Percentiles rank a stretch among this genome's conserved stretches.
phyloP scores from a whole-genome alignment of 2,113 vertebrate genomes.

The Macheiramphus alcinus region DNA sequence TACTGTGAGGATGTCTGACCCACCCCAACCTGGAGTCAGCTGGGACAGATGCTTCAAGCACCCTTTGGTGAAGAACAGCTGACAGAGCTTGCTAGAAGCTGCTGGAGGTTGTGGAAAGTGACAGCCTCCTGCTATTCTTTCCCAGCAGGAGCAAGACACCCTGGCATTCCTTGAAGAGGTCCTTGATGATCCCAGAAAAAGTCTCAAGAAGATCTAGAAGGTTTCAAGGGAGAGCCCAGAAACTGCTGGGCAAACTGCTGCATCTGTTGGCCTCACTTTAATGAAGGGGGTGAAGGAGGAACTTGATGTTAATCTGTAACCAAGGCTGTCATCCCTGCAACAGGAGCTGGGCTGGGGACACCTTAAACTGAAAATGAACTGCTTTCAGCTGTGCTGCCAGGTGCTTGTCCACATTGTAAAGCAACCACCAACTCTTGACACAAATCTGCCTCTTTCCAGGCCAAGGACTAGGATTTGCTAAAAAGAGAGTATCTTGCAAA shows the following conservation, averaged over 20 bases:
- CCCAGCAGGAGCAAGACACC: neutral
- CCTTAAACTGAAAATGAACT: neutral
- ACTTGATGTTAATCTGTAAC: neutral
- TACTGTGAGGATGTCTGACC: neutral
- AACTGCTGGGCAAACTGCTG: neutral
- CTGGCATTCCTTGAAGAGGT: neutral
- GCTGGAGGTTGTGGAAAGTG: neutral
- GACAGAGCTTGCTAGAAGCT: neutral
- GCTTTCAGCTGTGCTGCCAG: neutral
- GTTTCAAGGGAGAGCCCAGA: neutral
- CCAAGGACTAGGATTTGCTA: neutral
- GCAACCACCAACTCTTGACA: neutral
- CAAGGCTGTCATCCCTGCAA: neutral
- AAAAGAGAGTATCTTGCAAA: neutral
- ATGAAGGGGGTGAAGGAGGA: neutral
- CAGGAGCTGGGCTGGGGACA: neutral
- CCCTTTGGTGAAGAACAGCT: neutral
- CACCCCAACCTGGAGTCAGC: neutral
- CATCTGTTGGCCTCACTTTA: fast-evolving
- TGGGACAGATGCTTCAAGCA: neutral
- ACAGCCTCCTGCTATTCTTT: neutral
- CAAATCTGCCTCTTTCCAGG: neutral
- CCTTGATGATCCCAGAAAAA: neutral
- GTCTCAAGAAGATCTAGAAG: neutral
- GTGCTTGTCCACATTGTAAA: neutral